These are phyloP conservation scores for Syrrhaptes paradoxus DNA, from an alignment of 2,113 vertebrate genomes.

Conservation along the genomic window DNA sequence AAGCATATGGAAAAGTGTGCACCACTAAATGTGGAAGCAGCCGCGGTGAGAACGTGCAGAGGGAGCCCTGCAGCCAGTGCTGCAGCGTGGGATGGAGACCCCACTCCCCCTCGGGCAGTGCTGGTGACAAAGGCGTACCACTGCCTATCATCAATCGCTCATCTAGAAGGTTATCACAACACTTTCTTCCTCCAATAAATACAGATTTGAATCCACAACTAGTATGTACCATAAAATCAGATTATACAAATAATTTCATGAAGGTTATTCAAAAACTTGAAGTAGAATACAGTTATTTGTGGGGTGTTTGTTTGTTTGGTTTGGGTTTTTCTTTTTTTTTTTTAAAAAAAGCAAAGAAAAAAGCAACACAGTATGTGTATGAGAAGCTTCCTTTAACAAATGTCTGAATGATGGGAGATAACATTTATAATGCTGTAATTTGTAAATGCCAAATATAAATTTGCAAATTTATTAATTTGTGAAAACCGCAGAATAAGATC, in stretches of 20 bases:
- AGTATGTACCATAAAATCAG: neutral
- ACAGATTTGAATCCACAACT: neutral
- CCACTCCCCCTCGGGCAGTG: neutral
- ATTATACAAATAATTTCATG: neutral
- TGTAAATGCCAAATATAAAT: neutral
- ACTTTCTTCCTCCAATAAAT: neutral
- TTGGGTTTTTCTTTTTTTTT: neutral
- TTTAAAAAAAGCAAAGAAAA: neutral
- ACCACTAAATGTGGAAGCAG: neutral
- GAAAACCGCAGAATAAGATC: neutral
- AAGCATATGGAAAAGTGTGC: neutral
- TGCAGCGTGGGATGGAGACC: rapidly evolving
- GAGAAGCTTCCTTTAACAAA: neutral
- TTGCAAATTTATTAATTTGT: neutral
- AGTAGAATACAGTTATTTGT: neutral
- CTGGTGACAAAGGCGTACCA: neutral
- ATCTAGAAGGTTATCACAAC: neutral
- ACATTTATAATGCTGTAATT: neutral
- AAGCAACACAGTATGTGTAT: neutral
- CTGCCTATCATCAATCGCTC: neutral
- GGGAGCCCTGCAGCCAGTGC: neutral
- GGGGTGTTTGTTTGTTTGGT: too few relatives aligned
- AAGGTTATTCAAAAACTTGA: neutral
- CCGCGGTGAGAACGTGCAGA: rapidly evolving
- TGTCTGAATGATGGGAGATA: neutral